Evolutionary conservation across 2,113 vertebrate species (phyloP).

Genomic region (Erythrocercus mccallii): DNA sequence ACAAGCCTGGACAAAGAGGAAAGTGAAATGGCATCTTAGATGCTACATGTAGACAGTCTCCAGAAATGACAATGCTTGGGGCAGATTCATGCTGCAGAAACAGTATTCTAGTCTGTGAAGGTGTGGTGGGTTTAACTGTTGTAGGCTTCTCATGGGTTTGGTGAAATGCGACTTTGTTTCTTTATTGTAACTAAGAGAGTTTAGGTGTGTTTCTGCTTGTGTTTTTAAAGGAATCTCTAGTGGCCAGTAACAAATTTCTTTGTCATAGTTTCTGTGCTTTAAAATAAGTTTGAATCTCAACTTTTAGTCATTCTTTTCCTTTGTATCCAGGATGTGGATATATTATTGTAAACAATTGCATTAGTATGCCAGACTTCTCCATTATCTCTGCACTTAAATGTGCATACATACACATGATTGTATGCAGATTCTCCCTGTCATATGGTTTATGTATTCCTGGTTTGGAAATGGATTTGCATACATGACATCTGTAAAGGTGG

Average conservation of each 20-base stretch:
- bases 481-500: neutral
- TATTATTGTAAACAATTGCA: neutral
- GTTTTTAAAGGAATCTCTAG: neutral
- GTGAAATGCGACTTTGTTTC: neutral
- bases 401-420: rapidly evolving
- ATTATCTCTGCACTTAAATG: neutral
- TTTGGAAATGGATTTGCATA: neutral
- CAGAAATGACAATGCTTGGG: neutral
- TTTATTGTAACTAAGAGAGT: neutral
- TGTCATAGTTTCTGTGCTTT: neutral
- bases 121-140: neutral
- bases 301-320: neutral
- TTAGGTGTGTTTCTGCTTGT: neutral
- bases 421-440: neutral
- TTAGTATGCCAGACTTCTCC: neutral
- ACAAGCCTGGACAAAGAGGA: neutral
- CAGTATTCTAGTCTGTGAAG: rapidly evolving
- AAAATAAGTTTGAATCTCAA: neutral
- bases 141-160: rapidly evolving
- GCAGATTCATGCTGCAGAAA: neutral
- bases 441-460: rapidly evolving
- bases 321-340: neutral
- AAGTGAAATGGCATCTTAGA: neutral
- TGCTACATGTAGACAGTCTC: neutral
- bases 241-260: neutral